Conservation (phyloP, 37 sponge, comb jelly and placozoan species). For the Ianthella basta region DNA sequence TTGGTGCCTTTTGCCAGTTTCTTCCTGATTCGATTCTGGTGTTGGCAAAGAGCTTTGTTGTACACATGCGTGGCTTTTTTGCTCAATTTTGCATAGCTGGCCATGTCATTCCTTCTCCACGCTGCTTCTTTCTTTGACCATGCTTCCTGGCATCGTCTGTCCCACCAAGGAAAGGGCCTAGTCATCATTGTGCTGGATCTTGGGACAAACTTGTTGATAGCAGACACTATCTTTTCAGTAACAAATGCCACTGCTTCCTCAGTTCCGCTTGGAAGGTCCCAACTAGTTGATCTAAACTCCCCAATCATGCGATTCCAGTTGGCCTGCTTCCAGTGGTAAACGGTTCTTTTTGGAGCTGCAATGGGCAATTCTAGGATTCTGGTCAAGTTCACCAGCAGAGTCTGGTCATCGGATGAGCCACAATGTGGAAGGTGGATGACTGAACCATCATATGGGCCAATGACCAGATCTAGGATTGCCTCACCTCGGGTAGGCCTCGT, state of each 20-base stretch:
- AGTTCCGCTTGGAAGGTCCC: not conserved
- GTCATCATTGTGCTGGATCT: conserved; percentile 11
- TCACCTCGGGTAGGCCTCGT: conserved; percentile 15
- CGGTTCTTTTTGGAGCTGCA: not conserved
- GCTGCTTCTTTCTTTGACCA: conserved; percentile 12
- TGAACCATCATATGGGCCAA: conserved; percentile 10
- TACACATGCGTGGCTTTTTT: conserved; percentile 8
- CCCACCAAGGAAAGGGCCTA: conserved; percentile 22
- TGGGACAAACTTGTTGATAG: conserved; percentile 23
- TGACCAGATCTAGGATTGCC: conserved; percentile 26
- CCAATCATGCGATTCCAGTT: conserved; percentile 19
- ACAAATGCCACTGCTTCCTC: conserved; percentile 10
- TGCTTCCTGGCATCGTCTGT: not conserved
- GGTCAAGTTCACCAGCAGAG: not conserved
- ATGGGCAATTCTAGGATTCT: conserved; percentile 2
- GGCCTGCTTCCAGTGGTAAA: conserved; percentile 19
- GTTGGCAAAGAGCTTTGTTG: not conserved
- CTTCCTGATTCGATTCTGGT: conserved; percentile 1
- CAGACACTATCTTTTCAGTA: not conserved
- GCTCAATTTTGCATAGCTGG: not conserved
- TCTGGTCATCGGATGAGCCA: conserved; percentile 29
- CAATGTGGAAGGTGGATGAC: conserved; percentile 30
- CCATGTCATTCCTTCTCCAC: conserved; percentile 11
- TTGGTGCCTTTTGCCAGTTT: conserved; percentile 35
- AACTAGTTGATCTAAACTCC: not conserved